These are phyloP conservation scores for Goniozus legneri DNA, from an alignment of 1,140 invertebrate species.

Conservation along the genomic window DNA sequence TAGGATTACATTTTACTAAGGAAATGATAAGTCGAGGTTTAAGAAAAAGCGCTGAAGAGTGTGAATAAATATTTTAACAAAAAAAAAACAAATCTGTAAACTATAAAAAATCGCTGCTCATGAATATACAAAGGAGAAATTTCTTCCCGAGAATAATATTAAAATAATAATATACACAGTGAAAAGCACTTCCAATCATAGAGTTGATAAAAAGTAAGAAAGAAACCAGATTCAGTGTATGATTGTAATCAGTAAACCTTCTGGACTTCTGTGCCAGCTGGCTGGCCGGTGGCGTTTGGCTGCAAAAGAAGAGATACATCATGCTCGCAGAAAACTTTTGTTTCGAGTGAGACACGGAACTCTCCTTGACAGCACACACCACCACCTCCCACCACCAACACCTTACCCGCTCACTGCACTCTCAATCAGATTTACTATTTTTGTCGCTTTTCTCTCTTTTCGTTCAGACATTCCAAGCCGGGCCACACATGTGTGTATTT, in stretches of 20 bases:
- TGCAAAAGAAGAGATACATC: conserved; percentile 9
- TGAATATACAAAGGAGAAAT: conserved; percentile 46
- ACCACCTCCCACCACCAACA: conserved; percentile 2
- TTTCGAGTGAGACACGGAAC: not conserved
- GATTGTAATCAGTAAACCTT: conserved; percentile 19
- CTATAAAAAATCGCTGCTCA: conserved; percentile 45
- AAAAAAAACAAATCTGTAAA: conserved; percentile 38
- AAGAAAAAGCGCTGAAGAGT: conserved; percentile 41
- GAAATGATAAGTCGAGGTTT: conserved; percentile 33
- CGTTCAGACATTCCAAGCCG: conserved; percentile 42
- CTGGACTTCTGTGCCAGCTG: conserved; percentile 28
- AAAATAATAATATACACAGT: conserved; percentile 11
- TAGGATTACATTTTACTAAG: conserved; percentile 45
- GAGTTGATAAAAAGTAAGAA: conserved; percentile 19
- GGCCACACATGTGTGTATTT: conserved; percentile 13
- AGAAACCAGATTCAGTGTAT: conserved; percentile 13
- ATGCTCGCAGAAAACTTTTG: not conserved
- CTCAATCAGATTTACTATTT: conserved; percentile 28
- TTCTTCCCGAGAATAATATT: conserved; percentile 40
- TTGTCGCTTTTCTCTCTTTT: conserved; percentile 15
- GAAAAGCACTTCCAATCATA: conserved; percentile 27
- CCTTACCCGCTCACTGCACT: conserved; percentile 22
- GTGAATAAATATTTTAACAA: conserved; percentile 53
- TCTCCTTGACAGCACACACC: conserved; percentile 18
- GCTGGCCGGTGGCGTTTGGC: conserved; percentile 24